Conservation (phyloP, 1,140 invertebrate genomes). For the Bathynomus jamesi region DNA sequence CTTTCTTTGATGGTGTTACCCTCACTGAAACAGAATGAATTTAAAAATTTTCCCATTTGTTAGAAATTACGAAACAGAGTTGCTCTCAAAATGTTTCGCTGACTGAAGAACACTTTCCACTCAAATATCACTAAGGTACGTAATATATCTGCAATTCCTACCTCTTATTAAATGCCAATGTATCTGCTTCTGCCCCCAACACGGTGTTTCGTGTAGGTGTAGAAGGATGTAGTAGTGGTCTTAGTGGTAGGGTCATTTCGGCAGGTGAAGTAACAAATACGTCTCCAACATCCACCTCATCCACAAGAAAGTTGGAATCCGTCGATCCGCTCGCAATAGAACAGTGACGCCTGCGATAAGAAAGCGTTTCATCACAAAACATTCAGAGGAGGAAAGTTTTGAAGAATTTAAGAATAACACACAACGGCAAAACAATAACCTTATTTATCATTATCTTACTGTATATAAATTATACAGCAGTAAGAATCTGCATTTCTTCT, state of each 20-base stretch:
- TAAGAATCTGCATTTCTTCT: too few relatives aligned
- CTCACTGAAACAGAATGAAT: not conserved
- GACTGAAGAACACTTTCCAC: too few relatives aligned
- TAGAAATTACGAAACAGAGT: too few relatives aligned
- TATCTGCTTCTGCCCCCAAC: not conserved
- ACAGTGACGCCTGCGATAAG: constrained; percentile 19
- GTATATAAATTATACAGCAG: too few relatives aligned
- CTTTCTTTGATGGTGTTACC: not conserved
- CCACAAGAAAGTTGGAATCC: constrained; percentile 22
- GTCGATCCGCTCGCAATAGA: constrained; percentile 29
- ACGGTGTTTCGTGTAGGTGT: not conserved
- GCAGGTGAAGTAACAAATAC: constrained; percentile 17
- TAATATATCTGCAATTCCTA: too few relatives aligned
- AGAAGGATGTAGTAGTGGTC: not conserved
- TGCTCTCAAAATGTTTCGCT: too few relatives aligned
- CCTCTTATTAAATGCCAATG: too few relatives aligned
- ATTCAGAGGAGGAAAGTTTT: not conserved
- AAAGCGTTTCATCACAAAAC: not conserved
- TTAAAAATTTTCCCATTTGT: too few relatives aligned
- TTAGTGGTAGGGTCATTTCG: not conserved
- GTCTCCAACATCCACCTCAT: constrained; percentile 25
- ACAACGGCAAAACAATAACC: not conserved
- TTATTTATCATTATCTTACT: not conserved
- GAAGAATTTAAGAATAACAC: not conserved
- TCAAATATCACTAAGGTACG: too few relatives aligned